Evolutionary conservation across 2,888 invertebrate genomes (phyloP).

Genomic region (Tethea ocularis): DNA sequence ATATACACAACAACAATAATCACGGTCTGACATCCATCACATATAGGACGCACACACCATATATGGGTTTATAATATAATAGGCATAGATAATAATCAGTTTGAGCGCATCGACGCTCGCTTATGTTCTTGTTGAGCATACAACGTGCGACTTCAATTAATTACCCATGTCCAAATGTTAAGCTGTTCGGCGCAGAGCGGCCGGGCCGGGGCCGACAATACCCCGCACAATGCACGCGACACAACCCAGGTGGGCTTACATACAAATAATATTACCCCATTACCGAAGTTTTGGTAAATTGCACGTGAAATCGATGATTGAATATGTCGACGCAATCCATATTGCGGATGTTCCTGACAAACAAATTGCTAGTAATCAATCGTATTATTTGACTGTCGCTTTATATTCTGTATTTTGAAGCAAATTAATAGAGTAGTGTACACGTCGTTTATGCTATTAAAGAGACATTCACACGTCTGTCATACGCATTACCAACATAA

Average conservation of each 20-base stretch:
- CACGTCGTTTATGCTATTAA: neutral
- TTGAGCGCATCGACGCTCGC: slow-evolving; percentile 25
- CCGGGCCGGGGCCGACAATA: slow-evolving; percentile 6
- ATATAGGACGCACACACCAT: neutral
- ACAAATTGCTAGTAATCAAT: slow-evolving; percentile 67
- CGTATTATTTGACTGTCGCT: slow-evolving; percentile 57
- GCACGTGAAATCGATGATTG: slow-evolving; percentile 63
- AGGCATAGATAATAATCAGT: slow-evolving; percentile 15
- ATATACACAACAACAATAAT: slow-evolving; percentile 13
- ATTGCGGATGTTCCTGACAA: slow-evolving; percentile 56
- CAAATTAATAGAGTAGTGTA: neutral
- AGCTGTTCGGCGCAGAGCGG: slow-evolving; percentile 45
- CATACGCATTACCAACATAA: no score
- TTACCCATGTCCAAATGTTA: slow-evolving; percentile 62
- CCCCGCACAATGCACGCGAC: neutral
- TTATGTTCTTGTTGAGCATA: slow-evolving; percentile 42
- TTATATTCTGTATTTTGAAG: slow-evolving; percentile 22
- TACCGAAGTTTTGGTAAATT: slow-evolving; percentile 52
- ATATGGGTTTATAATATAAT: slow-evolving; percentile 12
- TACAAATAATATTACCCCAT: slow-evolving; percentile 37
- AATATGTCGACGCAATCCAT: slow-evolving; percentile 56
- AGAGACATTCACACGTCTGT: neutral
- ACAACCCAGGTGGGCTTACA: slow-evolving; percentile 24
- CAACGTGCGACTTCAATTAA: slow-evolving; percentile 58
- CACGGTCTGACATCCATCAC: neutral